phyloP scores from a whole-genome alignment of 2,113 vertebrate species.

The Notarius quadriscutis region DNA sequence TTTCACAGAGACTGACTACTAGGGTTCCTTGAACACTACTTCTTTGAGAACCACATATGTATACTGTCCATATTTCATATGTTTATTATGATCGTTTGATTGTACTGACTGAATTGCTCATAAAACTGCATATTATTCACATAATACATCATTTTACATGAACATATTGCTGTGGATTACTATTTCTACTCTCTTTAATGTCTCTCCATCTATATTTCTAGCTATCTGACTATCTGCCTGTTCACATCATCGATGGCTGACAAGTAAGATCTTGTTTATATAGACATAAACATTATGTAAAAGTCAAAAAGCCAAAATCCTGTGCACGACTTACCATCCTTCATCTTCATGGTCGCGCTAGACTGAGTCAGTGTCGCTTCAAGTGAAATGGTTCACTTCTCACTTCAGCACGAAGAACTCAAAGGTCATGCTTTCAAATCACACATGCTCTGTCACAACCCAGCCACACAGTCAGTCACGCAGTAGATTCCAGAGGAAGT shows the following conservation, averaged over 20 bases:
- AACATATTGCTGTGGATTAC: neutral
- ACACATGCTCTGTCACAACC: slow-evolving; percentile 51
- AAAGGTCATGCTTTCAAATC: slow-evolving; percentile 48
- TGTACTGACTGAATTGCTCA: neutral
- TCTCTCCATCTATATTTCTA: neutral
- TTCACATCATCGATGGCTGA: neutral
- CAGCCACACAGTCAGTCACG: slow-evolving; percentile 27
- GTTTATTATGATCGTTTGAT: neutral
- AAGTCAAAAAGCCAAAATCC: neutral
- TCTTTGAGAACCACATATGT: neutral
- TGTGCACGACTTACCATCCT: slow-evolving; percentile 67
- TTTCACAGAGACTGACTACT: neutral
- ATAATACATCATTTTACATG: neutral
- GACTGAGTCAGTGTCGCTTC: slow-evolving; percentile 32
- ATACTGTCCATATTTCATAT: neutral
- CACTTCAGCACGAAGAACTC: slow-evolving; percentile 20
- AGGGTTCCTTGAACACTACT: neutral
- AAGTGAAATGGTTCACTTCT: slow-evolving; percentile 10
- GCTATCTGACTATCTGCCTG: neutral
- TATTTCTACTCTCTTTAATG: neutral
- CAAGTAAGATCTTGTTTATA: neutral
- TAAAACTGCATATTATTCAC: neutral
- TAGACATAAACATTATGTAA: neutral
- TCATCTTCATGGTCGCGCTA: slow-evolving; percentile 59
- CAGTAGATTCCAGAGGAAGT: slow-evolving; percentile 40